phyloP scores from a whole-genome alignment of 2,888 invertebrate species.

The Thumatha senex region DNA sequence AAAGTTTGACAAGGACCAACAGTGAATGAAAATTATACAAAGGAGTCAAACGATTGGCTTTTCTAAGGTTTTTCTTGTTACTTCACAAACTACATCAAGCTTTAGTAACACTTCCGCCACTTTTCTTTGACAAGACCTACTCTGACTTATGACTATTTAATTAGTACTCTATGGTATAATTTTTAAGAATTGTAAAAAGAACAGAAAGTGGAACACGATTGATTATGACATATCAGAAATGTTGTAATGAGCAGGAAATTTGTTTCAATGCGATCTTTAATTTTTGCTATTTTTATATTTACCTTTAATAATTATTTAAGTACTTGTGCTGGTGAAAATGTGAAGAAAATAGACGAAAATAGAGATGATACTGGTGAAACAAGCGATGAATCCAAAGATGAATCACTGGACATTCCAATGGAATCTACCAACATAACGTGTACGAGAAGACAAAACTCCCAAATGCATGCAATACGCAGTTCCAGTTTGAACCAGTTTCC shows the following conservation, averaged over 20 bases:
- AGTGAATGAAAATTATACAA: too few relatives aligned
- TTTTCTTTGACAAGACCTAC: too few relatives aligned
- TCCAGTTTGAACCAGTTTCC: constrained; percentile 62
- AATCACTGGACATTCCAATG: constrained; percentile 59
- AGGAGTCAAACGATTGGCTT: too few relatives aligned
- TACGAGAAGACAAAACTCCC: constrained; percentile 58
- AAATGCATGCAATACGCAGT: constrained; percentile 63
- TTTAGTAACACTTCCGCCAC: too few relatives aligned
- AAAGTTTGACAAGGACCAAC: too few relatives aligned
- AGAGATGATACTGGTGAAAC: constrained; percentile 61
- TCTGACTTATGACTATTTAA: too few relatives aligned
- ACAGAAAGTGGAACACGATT: too few relatives aligned
- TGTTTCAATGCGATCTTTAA: constrained; percentile 45
- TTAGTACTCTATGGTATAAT: too few relatives aligned
- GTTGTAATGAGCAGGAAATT: constrained; percentile 44
- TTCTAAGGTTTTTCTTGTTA: too few relatives aligned
- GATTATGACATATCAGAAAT: background rate
- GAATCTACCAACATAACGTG: constrained; percentile 56
- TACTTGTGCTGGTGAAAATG: constrained; percentile 51
- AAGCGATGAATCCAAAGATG: constrained; percentile 62
- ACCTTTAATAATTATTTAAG: constrained; percentile 29
- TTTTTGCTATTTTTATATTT: constrained; percentile 47
- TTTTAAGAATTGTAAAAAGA: too few relatives aligned
- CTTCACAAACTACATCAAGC: too few relatives aligned
- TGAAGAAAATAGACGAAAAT: constrained; percentile 66